A percentile compares a stretch with the other conserved stretches of the same genome.
phyloP scores from a whole-genome alignment of 2,113 vertebrate genomes.

The Cyphomyrus discorhynchus region DNA sequence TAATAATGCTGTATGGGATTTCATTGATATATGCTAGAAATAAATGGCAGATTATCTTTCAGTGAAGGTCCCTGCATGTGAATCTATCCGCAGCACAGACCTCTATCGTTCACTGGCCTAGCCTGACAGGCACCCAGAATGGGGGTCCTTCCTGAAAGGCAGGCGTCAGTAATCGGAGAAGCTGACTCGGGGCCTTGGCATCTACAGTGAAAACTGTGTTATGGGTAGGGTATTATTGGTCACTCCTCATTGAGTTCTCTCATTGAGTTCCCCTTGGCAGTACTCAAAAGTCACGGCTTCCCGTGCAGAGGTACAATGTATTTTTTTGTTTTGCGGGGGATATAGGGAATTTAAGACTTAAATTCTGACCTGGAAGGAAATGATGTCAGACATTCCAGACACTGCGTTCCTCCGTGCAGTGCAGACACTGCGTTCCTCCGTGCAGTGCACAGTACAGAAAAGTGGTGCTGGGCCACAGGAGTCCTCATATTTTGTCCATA shows the following conservation, averaged over 20 bases:
- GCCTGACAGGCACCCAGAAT: not conserved
- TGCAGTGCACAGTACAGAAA: not conserved
- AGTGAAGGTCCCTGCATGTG: not conserved
- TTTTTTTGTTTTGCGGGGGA: not conserved
- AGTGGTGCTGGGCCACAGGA: not conserved
- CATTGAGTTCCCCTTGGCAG: not conserved
- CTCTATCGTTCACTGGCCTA: not conserved
- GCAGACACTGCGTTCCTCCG: not conserved
- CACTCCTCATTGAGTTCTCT: not conserved
- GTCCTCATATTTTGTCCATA: not conserved
- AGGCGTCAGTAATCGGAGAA: slow-evolving; percentile 9
- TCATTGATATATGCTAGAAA: not conserved
- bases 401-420: not conserved
- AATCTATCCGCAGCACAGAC: not conserved
- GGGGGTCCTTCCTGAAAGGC: not conserved
- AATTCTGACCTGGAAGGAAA: not conserved
- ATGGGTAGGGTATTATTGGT: not conserved
- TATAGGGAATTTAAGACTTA: not conserved
- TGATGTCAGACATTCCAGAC: not conserved
- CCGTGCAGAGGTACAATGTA: not conserved
- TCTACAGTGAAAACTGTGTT: not conserved
- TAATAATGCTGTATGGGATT: not conserved
- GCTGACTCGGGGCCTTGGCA: not conserved
- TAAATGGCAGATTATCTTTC: not conserved
- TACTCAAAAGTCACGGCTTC: not conserved